These are phyloP conservation scores for Melanotaenia boesemani DNA, from an alignment of 2,797 vertebrate genomes.

Conservation along the genomic window DNA sequence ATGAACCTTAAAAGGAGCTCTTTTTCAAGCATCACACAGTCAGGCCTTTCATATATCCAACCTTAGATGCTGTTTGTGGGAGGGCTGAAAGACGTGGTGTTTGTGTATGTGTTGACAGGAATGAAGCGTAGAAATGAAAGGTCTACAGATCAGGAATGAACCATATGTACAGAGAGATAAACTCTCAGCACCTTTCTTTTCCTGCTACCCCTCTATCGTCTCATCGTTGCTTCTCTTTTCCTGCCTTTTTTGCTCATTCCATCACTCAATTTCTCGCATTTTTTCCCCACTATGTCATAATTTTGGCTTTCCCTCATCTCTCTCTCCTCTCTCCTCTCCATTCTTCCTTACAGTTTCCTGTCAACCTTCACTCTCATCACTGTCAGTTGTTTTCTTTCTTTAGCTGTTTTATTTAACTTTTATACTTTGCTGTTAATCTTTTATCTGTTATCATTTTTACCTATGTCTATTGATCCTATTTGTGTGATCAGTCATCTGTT, in stretches of 20 bases:
- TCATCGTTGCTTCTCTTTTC: slow-evolving; percentile 31
- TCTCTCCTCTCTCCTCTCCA: slow-evolving; percentile 18
- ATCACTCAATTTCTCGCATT: slow-evolving; percentile 30
- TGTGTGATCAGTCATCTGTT: slow-evolving; percentile 18
- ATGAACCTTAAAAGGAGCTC: not conserved
- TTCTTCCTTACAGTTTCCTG: not conserved
- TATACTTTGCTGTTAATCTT: slow-evolving; percentile 21
- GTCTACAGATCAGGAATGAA: slow-evolving; percentile 5
- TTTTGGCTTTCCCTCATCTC: slow-evolving; percentile 34
- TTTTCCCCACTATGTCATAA: slow-evolving; percentile 16
- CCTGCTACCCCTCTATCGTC: slow-evolving; percentile 13
- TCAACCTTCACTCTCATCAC: slow-evolving; percentile 31
- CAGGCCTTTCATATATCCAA: not conserved
- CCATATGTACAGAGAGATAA: slow-evolving; percentile 23
- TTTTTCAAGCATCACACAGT: not conserved
- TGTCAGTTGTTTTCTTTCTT: slow-evolving; percentile 10
- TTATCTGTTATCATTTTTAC: slow-evolving; percentile 30
- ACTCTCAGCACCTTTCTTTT: slow-evolving; percentile 30
- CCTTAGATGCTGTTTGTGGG: not conserved
- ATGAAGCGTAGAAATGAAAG: slow-evolving; percentile 4
- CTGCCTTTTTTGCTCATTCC: slow-evolving; percentile 25
- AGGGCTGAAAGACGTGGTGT: not conserved
- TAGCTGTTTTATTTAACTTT: slow-evolving; percentile 5
- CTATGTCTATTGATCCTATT: not conserved
- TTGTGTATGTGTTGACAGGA: slow-evolving; percentile 5